Conservation (phyloP, 1,140 invertebrate genomes). For the Macrocentrus cingulum region DNA sequence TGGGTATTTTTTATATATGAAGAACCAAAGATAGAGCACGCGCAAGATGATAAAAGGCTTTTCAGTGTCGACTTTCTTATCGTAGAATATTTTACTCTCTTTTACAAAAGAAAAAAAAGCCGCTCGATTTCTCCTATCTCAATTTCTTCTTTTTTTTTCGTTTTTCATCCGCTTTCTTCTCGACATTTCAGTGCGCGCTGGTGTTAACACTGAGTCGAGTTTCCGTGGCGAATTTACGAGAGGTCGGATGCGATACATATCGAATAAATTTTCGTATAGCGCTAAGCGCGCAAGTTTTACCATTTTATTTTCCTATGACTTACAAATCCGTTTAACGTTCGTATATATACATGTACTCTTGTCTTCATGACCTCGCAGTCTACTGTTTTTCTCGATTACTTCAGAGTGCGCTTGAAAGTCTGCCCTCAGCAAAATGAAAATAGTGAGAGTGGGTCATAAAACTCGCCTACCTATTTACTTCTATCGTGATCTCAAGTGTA, state of each 20-base stretch:
- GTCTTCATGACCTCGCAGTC: not conserved
- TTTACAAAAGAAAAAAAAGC: not conserved
- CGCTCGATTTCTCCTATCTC: not conserved
- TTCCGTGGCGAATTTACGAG: constrained; percentile 5
- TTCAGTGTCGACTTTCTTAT: constrained; percentile 11
- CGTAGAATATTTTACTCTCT: constrained; percentile 1
- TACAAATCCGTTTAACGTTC: constrained; percentile 35
- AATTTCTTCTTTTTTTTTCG: not conserved
- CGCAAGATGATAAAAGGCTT: constrained; percentile 1
- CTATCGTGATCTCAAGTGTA: not conserved
- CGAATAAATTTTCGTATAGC: constrained; percentile 7
- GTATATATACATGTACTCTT: not conserved
- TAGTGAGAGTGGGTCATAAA: constrained; percentile 5
- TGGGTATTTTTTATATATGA: not conserved
- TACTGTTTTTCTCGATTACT: not conserved
- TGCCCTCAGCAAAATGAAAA: not conserved
- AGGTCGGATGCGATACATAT: constrained; percentile 10
- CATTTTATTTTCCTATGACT: constrained; percentile 28
- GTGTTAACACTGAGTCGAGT: not conserved
- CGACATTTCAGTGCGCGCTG: constrained; percentile 4
- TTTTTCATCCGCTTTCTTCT: not conserved
- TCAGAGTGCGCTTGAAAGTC: not conserved
- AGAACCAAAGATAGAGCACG: no score
- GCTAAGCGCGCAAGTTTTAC: not conserved
- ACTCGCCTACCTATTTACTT: not conserved